Evolutionary conservation across 1,140 invertebrate genomes (phyloP), one percentile per base, ranked within the genome.

Genomic region (Danaus plexippus): DNA sequence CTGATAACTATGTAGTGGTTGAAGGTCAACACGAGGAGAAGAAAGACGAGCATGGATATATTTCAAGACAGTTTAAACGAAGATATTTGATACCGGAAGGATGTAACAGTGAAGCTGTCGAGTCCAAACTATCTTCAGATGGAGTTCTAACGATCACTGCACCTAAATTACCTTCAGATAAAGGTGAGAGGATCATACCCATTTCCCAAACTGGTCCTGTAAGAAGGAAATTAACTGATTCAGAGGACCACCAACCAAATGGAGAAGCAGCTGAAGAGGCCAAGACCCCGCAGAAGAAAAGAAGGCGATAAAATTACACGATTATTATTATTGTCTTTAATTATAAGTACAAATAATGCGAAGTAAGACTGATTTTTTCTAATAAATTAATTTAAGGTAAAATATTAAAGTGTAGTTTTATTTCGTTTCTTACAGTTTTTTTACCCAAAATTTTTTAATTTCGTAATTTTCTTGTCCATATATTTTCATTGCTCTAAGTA

Each of bases 11-110:
- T 10, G 82, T 94, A 0, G 71, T 93, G 0, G 86, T 94, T 1
- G 91, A 93, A 65, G 93, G 90, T 0, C 94, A 93, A 70, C 93
- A 95, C 55, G 92, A 94, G 66, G 93, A 95, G 64, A 92, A 91
- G 50, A 80, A 90, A 54, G 94, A 95, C 51, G 90, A 93, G 32
- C 92, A 94, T 59, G 94, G 94, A 0, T 92, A 75, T 54, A 89
- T 94, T 2, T 91, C 92, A 0, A 85, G 94, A 2, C 91, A 94
- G 47, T 96, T 95, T 63, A 88, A 90, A 10, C 84, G 94, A 13
- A 88, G 90, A 54, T 94, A 95, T 60, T 65, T 90, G 0, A 76
- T 95, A n/a, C 94, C 94, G 1, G 89, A 92, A 52, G 91, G 90
- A 15, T 92, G 91, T 47, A 89, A 94, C 10, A 76, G 91, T 1